Evolutionary conservation across 2,113 vertebrate species (phyloP).

Genomic region (Petrocephalus microphthalmus): DNA sequence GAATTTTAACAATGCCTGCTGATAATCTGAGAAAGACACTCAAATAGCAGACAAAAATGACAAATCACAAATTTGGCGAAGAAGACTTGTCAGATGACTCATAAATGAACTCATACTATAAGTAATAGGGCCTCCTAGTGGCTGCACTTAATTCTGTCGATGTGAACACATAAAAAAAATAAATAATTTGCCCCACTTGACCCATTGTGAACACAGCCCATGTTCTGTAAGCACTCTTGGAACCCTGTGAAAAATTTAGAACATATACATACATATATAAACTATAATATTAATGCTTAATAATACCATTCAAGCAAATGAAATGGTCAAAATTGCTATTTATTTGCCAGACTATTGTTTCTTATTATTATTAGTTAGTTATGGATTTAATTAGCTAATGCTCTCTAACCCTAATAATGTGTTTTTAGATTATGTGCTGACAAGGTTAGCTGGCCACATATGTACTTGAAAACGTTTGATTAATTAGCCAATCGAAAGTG

Average conservation of each 20-base stretch:
- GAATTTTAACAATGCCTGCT: not conserved
- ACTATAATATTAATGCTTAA: not conserved
- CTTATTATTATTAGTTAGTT: not conserved
- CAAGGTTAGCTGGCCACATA: constrained; percentile 12
- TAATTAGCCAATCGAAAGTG: not conserved
- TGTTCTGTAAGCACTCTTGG: not conserved
- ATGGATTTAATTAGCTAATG: not conserved
- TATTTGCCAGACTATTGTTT: not conserved
- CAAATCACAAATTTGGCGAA: not conserved
- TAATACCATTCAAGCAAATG: not conserved
- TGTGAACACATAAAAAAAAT: not conserved
- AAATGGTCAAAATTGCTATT: not conserved
- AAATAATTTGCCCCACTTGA: not conserved
- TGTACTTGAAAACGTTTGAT: constrained; percentile 4
- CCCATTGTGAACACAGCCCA: not conserved
- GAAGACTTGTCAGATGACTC: not conserved
- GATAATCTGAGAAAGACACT: not conserved
- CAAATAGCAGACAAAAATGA: not conserved
- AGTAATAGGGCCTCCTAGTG: not conserved
- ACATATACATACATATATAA: not conserved
- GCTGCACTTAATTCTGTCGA: not conserved
- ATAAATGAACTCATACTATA: not conserved
- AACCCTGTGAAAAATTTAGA: not conserved
- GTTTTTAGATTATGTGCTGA: constrained; percentile 3
- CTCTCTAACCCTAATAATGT: not conserved